Base-by-base conservation (phyloP, 2,888 invertebrate genomes). In the Chelonus formosanus region DNA sequence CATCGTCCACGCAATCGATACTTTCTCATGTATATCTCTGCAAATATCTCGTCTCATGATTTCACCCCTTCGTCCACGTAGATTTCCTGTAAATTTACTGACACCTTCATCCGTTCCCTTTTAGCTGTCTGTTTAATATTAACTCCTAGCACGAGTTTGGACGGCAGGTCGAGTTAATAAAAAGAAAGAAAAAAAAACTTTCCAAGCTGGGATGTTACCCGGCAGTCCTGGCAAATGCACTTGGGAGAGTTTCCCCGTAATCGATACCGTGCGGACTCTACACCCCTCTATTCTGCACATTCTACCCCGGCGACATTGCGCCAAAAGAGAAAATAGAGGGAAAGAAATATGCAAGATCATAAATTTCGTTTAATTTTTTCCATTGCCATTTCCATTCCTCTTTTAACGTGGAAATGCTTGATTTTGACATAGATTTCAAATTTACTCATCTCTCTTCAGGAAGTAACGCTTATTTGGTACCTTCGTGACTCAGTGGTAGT, bases 71-170 rank as follows among this genome's bases (percentile, higher is more conserved):
- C 47, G 43, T 32, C 47, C 47, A 54, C 47, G 53, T 59, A 53
- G 45, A 48, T 62, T 50, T 35, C 65, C 44, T 58, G 52, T 52
- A 43, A 57, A 48, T 31, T 47, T 43, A 47, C 56, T 48, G 58
- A 10, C 31, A 44, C 8, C 56, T 56, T 48, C 47, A 8, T 36
- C 59, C 5, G 8, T 32, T 45, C 62, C 10, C 47, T 54, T 54
- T 53, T 45, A 40, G 54, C 55, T 54, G 53, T 53, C 34, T 40
- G 31, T 35, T 55, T 45, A 8, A 45, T 44, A 45, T 35, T 32
- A 60, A 56, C 50, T 61, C 48, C 52, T 44, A 57, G 59, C 59
- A 48, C 58, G 55, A 64, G 43, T 64, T 55, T 50, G 52, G 50
- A 57, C 50, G 57, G 5, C 8, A 52, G 60, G 53, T 65, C 59